Evolutionary conservation across 2,888 invertebrate genomes (phyloP), one percentile per base, ranked within the genome.

Genomic region (Hyposoter dolosus): DNA sequence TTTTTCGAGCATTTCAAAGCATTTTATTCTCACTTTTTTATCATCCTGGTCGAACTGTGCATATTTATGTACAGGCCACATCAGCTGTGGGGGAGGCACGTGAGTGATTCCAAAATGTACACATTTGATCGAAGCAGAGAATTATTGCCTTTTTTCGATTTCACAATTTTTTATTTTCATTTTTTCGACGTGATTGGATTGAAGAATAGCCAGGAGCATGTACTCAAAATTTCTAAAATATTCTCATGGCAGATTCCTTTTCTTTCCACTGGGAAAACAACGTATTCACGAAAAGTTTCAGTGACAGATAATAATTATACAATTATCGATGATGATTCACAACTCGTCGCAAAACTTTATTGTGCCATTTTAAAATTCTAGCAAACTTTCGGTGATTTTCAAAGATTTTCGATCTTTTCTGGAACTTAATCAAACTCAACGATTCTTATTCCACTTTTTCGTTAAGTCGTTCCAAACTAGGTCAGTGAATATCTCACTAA

Each of bases 31-130:
- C 40, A 35, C 19, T 32, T 66, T 66, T 71, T 43, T 47, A 7
- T 78, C 43, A 43, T 47, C 56, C n/a, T 74, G 60, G 23, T 63
- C 47, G 17, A 65, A 17, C 69, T 69, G 63, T 82, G 69, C 85
- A 78, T 65, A 60, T 60, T 75, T 79, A 82, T 82, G 19, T 82
- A 82, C 78, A 75, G 53, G 63, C 63, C 60, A 74, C 74, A 40
- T 23, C 66, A 19, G 23, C 12, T 71, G 69, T 56, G 65, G 50
- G 65, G 66, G 40, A 65, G 47, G 66, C 56, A 74, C 65, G 72
- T 15, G 35, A 71, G 45, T 50, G 9, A 82, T 74, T 66, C 15
- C 15, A 43, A 40, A 77, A 60, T 66, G 72, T 82, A 50, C 50
- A 78, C 45, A 53, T 69, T 65, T 28, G n/a, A 82, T 66, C 65